These are phyloP conservation scores for Polyommatus iphigenia DNA, from an alignment of 2,888 invertebrate genomes.

Conservation along the genomic window DNA sequence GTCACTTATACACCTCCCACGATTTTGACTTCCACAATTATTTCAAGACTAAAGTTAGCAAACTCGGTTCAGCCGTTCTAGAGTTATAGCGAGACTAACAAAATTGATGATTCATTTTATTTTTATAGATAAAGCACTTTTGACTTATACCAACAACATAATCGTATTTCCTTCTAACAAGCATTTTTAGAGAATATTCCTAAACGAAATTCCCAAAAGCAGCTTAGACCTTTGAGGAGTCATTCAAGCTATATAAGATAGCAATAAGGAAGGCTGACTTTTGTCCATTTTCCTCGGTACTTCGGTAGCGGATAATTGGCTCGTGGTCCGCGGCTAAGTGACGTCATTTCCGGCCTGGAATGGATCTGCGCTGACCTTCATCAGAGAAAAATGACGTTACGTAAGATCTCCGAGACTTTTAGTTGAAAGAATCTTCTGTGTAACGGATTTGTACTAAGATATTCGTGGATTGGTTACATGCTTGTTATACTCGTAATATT, in stretches of 20 bases:
- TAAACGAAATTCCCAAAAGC: not conserved
- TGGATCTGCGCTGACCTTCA: conserved; percentile 8
- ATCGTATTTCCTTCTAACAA: not conserved
- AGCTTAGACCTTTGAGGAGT: not conserved
- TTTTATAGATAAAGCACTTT: too few relatives aligned
- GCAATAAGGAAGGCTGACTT: not conserved
- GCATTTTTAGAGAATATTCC: not conserved
- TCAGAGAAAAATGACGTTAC: conserved; percentile 1
- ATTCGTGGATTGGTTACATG: not conserved
- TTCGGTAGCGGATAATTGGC: not conserved
- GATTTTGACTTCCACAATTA: too few relatives aligned
- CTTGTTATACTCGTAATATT: too few relatives aligned
- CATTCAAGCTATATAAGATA: not conserved
- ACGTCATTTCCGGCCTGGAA: conserved; percentile 8
- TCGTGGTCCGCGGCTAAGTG: not conserved
- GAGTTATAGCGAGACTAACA: too few relatives aligned
- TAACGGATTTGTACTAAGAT: not conserved
- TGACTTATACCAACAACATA: too few relatives aligned
- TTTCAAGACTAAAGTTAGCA: too few relatives aligned
- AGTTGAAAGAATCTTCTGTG: not conserved
- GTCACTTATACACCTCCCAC: too few relatives aligned
- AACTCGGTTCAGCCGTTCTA: too few relatives aligned
- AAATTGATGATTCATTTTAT: too few relatives aligned
- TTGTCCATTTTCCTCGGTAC: conserved; percentile 7
- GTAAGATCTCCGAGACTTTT: not conserved